phyloP scores from a whole-genome alignment of 2,888 invertebrate genomes.

The Eumerus sabulonum region DNA sequence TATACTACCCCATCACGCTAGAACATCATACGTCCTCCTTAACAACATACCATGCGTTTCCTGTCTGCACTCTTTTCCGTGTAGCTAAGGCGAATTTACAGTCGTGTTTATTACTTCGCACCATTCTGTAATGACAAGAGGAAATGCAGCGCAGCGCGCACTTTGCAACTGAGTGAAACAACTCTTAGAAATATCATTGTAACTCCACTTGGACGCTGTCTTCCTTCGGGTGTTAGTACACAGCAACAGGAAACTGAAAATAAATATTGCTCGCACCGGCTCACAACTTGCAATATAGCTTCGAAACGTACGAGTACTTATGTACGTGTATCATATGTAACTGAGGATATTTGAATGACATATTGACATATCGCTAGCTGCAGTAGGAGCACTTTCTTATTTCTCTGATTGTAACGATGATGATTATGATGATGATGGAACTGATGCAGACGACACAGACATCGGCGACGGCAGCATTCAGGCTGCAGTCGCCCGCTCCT shows the following conservation, averaged over 20 bases:
- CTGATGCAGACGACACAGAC: too few relatives aligned
- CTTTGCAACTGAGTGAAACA: background rate
- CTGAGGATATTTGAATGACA: slow-evolving; percentile 32
- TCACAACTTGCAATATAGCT: too few relatives aligned
- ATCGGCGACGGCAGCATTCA: too few relatives aligned
- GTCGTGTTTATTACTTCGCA: slow-evolving; percentile 66
- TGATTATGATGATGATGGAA: background rate
- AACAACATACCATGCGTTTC: too few relatives aligned
- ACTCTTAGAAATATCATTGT: slow-evolving; percentile 30
- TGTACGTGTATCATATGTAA: too few relatives aligned
- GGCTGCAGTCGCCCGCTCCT: slow-evolving; percentile 11
- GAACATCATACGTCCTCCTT: too few relatives aligned
- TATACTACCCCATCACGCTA: too few relatives aligned
- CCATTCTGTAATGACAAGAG: slow-evolving; percentile 65
- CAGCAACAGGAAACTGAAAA: slow-evolving; percentile 65
- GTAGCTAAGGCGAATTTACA: slow-evolving; percentile 47
- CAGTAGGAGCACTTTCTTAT: slow-evolving; percentile 18
- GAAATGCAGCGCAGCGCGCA: slow-evolving; percentile 3
- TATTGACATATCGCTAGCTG: slow-evolving; percentile 58
- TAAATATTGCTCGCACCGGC: slow-evolving; percentile 25
- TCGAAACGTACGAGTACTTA: background rate
- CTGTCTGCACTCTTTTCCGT: slow-evolving; percentile 29
- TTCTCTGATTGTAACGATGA: slow-evolving; percentile 15
- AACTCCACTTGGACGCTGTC: slow-evolving; percentile 17
- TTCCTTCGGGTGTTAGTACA: background rate